These are phyloP conservation scores for Danionella cerebrum DNA, from an alignment of 2,113 vertebrate species.

Conservation along the genomic window DNA sequence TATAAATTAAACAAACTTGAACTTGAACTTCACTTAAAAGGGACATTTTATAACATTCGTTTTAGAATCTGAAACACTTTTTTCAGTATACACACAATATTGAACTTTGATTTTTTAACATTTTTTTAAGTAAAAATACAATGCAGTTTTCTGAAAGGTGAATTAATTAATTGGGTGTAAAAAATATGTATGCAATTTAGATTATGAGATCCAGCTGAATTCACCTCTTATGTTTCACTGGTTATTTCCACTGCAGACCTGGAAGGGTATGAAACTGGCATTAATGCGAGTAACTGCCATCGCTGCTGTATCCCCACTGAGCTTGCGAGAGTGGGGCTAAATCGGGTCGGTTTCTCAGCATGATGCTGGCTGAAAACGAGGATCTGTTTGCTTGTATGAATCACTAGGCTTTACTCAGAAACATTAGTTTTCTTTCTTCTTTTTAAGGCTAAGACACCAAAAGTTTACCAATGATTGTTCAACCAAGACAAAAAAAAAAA, in stretches of 20 bases:
- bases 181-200: too few relatives aligned
- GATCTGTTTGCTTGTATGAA: constrained; percentile 26
- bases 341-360: constrained; percentile 6
- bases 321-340: constrained; percentile 8
- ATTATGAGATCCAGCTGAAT: neutral
- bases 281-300: neutral
- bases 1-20: too few relatives aligned
- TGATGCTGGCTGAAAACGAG: neutral
- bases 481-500: constrained; percentile 6
- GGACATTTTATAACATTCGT: too few relatives aligned
- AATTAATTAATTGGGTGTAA: too few relatives aligned
- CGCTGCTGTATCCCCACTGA: constrained; percentile 4
- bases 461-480: constrained; percentile 34
- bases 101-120: too few relatives aligned
- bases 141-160: too few relatives aligned
- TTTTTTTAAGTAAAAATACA: too few relatives aligned
- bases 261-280: neutral
- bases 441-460: constrained; percentile 27
- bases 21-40: too few relatives aligned
- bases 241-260: neutral
- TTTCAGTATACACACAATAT: too few relatives aligned
- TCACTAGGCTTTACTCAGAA: constrained; percentile 33
- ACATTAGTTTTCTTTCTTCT: neutral
- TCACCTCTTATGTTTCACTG: neutral
- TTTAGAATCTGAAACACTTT: too few relatives aligned